Conservation (phyloP, 2,888 invertebrate species). For the Thumatha senex region DNA sequence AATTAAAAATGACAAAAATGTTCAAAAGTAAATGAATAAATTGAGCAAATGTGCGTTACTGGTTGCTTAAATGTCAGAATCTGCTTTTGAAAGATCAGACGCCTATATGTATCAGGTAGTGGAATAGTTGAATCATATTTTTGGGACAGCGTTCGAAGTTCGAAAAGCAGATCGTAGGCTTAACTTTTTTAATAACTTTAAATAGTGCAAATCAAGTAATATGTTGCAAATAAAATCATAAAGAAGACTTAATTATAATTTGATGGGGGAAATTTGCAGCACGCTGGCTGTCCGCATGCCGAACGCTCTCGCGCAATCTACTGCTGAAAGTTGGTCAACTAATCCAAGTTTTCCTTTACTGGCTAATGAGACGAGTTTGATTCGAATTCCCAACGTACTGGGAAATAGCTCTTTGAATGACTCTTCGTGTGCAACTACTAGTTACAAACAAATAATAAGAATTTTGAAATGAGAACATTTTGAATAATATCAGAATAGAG, state of each 20-base stretch:
- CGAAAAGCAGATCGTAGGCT: no score
- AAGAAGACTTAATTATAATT: conserved; percentile 36
- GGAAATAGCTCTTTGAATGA: conserved; percentile 55
- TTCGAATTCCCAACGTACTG: conserved; percentile 66
- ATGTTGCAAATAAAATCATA: conserved; percentile 12
- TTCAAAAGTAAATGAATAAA: no score
- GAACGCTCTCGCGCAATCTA: conserved; percentile 53
- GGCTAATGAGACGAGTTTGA: conserved; percentile 81
- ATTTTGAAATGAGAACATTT: conserved; percentile 13
- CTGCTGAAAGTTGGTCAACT: conserved; percentile 76
- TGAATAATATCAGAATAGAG: neutral
- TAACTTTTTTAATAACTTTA: no score
- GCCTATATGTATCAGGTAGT: no score
- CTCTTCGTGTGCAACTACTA: conserved; percentile 23
- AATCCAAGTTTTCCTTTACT: conserved; percentile 81
- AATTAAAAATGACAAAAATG: no score
- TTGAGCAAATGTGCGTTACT: no score
- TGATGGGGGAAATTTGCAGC: conserved; percentile 38
- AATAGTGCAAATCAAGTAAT: neutral
- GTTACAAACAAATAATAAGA: conserved; percentile 25
- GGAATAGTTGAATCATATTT: no score
- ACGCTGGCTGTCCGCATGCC: conserved; percentile 41
- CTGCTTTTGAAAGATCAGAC: no score
- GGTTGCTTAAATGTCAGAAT: no score
- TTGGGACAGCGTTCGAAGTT: no score